Evolutionary conservation across 1,140 invertebrate genomes (phyloP).

Genomic region (Leptinotarsa texana): DNA sequence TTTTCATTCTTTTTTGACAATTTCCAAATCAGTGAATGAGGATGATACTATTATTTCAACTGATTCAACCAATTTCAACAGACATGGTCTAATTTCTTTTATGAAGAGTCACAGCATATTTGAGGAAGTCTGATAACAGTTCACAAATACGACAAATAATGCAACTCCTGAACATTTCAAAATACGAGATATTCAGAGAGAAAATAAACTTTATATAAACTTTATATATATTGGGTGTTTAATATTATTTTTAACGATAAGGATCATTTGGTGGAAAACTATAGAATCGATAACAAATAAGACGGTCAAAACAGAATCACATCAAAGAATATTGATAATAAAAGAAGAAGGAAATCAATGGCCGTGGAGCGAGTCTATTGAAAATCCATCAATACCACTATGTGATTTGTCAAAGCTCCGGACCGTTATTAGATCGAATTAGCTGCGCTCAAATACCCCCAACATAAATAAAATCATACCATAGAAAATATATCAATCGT

Average conservation of each 20-base stretch:
- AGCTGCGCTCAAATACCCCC: slow-evolving; percentile 17
- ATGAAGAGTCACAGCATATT: too few relatives aligned
- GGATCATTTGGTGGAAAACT: neutral
- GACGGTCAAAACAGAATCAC: neutral
- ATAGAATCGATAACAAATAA: neutral
- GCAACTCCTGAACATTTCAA: too few relatives aligned
- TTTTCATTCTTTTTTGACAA: too few relatives aligned
- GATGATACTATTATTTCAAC: too few relatives aligned
- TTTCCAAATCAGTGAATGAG: too few relatives aligned
- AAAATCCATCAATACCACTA: neutral
- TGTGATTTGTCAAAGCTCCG: slow-evolving; percentile 24
- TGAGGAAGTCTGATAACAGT: too few relatives aligned
- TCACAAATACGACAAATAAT: too few relatives aligned
- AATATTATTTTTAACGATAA: neutral
- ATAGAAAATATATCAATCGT: slow-evolving; percentile 37
- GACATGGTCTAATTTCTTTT: too few relatives aligned
- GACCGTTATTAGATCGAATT: slow-evolving; percentile 28
- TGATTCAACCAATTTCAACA: too few relatives aligned
- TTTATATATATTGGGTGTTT: too few relatives aligned
- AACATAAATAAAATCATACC: slow-evolving; percentile 33
- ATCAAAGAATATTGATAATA: neutral
- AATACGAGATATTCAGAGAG: too few relatives aligned
- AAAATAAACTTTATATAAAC: too few relatives aligned
- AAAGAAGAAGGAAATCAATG: neutral
- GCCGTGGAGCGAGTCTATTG: neutral